phyloP scores from a whole-genome alignment of 2,797 vertebrate genomes.

The Intellagama lesueurii region DNA sequence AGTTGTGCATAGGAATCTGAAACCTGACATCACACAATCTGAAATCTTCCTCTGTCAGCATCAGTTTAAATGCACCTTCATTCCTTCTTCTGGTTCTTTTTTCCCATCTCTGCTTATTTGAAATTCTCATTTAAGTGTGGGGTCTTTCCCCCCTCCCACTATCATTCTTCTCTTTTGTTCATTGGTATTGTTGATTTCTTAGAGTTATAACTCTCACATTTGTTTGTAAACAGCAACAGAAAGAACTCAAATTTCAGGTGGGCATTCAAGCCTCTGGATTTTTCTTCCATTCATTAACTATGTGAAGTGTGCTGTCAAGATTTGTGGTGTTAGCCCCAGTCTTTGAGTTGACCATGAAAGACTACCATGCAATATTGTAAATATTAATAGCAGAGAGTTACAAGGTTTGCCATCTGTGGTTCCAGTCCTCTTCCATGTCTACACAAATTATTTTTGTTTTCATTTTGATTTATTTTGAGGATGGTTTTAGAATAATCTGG shows the following conservation, averaged over 20 bases:
- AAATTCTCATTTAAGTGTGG: neutral
- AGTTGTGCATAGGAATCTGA: constrained; percentile 56
- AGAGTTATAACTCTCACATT: constrained; percentile 8
- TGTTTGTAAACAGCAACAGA: constrained; percentile 21
- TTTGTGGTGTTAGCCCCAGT: constrained; percentile 64
- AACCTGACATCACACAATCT: constrained; percentile 44
- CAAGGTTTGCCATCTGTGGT: constrained; percentile 68
- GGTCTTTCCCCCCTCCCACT: neutral
- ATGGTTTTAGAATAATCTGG: constrained; percentile 59
- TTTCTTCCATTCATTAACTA: constrained; percentile 65
- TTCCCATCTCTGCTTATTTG: neutral
- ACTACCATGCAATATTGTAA: constrained; percentile 38
- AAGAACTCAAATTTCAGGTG: constrained; percentile 22
- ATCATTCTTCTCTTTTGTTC: neutral
- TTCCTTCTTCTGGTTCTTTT: neutral
- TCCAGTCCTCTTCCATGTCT: constrained; percentile 50
- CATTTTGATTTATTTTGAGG: constrained; percentile 21
- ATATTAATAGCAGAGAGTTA: constrained; percentile 55
- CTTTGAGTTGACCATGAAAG: constrained; percentile 26
- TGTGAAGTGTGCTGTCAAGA: constrained; percentile 49
- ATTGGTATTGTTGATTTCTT: neutral
- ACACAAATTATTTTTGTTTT: constrained; percentile 60
- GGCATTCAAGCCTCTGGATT: constrained; percentile 42
- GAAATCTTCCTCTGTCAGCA: constrained; percentile 22
- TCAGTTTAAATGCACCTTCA: constrained; percentile 13